Percentiles rank a stretch among this genome's conserved stretches.
Evolutionary conservation across 2,113 vertebrate genomes (phyloP).

Genomic region (Triplophysa rosa): DNA sequence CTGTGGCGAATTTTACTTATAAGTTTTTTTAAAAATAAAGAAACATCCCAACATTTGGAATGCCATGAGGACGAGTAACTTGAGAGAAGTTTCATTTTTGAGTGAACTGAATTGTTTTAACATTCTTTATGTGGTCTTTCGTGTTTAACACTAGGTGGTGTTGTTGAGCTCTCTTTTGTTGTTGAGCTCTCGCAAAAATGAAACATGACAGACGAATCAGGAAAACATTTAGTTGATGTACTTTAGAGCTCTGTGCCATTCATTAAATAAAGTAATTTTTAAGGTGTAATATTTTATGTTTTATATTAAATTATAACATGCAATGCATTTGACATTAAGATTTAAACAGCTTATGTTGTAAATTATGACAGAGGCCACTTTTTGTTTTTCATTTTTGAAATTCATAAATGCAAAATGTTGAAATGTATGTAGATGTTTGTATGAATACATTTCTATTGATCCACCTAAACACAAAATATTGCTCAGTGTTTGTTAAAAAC

Average conservation of each 20-base stretch:
- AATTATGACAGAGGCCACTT: background rate
- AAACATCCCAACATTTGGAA: no score
- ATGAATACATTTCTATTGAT: slow-evolving; percentile 26
- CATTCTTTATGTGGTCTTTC: background rate
- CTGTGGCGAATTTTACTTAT: no score
- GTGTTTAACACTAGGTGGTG: background rate
- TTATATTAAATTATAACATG: no score
- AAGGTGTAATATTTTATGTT: no score
- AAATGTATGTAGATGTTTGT: background rate
- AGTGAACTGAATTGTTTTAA: background rate
- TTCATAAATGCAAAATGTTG: background rate
- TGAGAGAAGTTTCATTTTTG: no score
- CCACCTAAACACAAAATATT: slow-evolving; percentile 38
- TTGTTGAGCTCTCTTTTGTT: slow-evolving; percentile 7
- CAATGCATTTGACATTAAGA: no score
- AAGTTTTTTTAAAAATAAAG: no score
- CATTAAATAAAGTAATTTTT: no score
- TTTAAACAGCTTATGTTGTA: no score
- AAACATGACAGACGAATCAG: background rate
- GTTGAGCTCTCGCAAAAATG: background rate
- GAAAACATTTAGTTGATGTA: no score
- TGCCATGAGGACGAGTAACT: no score
- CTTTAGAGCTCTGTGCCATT: no score
- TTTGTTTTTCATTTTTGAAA: background rate
- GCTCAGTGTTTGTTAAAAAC: slow-evolving; percentile 45